Base-by-base conservation (phyloP, 2,888 invertebrate genomes). In the Masnerella sp. region DNA sequence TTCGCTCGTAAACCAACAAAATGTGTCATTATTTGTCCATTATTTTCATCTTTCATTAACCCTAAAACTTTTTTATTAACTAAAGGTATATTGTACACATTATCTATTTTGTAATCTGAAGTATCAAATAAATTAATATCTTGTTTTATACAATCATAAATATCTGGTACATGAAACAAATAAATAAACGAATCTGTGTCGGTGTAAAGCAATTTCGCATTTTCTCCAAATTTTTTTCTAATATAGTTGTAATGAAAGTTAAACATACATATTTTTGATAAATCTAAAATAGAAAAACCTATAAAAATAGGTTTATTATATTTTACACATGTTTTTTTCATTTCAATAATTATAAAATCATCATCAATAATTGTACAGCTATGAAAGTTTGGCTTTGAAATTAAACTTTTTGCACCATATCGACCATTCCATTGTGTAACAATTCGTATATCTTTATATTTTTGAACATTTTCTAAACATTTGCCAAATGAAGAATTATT, bases 11-110 rank as follows among this genome's bases (percentile, higher is more conserved):
- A 14, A 7, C 73, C 72, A 5, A 70, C 15, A 52, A 82, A 85
- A 70, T 83, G 80, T 0, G 70, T 78, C 74, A 84, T 81, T n/a
- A 81, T 77, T 62, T 73, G 56, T 2, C 81, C 81, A 20, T 76
- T 77, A 17, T 73, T 75, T 64, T 85, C 84, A 75, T 84, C 83
- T 69, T 85, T 84, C 78, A 85, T 81, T 34, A 83, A 20, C 1
- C 38, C 52, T 14, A 38, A 14, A 0, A 38, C 25, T 71, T 81
- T 83, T 43, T 82, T 82, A 17, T 15, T 38, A 0, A 49, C 78
- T 54, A 51, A 52, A 0, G 78, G 77, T 17, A 82, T 79, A 7
- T 69, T 47, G 51, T 78, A 81, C 7, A 45, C 8, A 76, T 84
- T 84, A 36, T 77, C 28, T 0, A 14, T 1, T 43, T 76, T 68